Conservation (phyloP, 2,888 invertebrate genomes). For the Hypomecis atomaria region DNA sequence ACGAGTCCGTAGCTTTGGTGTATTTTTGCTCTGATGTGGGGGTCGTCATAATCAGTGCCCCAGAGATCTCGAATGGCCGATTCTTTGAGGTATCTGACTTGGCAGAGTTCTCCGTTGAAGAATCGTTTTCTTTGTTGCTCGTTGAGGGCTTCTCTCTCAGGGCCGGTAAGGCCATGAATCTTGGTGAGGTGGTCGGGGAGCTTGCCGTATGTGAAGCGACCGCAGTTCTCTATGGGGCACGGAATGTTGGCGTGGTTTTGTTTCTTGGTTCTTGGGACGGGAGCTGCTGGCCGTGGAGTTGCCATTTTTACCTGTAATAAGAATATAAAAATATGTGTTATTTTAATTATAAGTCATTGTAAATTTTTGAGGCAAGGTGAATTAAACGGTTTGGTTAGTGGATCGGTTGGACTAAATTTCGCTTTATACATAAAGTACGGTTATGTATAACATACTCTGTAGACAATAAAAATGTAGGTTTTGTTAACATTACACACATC, state of each 20-base stretch:
- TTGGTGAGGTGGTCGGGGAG: constrained; percentile 81
- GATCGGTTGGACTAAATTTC: no score
- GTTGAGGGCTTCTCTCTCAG: constrained; percentile 78
- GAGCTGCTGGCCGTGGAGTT: constrained; percentile 61
- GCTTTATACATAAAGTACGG: no score
- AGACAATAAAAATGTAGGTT: no score
- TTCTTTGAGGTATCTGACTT: constrained; percentile 80
- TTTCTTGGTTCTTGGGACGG: constrained; percentile 75
- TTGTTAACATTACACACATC: no score
- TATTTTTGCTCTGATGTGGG: constrained; percentile 77
- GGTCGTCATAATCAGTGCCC: constrained; percentile 80
- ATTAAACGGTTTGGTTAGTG: no score
- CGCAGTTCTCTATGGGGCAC: constrained; percentile 82
- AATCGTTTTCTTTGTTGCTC: constrained; percentile 81
- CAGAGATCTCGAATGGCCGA: constrained; percentile 81
- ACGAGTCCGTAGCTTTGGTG: constrained; percentile 81
- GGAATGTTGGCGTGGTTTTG: constrained; percentile 83
- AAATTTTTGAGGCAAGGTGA: no score
- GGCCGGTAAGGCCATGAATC: constrained; percentile 78
- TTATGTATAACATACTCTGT: no score
- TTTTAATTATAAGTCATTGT: no score
- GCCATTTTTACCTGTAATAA: constrained; percentile 56
- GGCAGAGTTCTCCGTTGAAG: constrained; percentile 83
- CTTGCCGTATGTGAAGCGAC: constrained; percentile 81
- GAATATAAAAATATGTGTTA: background rate